These are phyloP conservation scores for Elysia chlorotica DNA, from an alignment of 1,140 invertebrate genomes.

Conservation along the genomic window DNA sequence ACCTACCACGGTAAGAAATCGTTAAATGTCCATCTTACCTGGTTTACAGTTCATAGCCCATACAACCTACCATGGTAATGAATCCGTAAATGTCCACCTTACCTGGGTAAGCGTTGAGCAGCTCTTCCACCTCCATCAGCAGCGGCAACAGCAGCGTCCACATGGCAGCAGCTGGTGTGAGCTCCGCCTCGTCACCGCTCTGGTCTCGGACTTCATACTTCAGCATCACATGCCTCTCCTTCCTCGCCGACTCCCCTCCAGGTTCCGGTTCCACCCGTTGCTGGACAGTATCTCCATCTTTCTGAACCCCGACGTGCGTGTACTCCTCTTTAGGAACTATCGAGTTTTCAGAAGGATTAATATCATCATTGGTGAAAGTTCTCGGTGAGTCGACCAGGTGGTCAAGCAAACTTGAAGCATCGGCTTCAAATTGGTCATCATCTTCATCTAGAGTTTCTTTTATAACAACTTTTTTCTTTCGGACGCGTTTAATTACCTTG, in stretches of 20 bases:
- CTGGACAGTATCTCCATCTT: too few species aligned
- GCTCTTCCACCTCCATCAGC: slow-evolving; percentile 50
- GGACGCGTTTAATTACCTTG: too few species aligned
- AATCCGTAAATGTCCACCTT: background rate
- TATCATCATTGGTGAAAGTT: too few species aligned
- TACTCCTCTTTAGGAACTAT: too few species aligned
- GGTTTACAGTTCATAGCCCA: background rate
- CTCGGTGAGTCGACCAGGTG: too few species aligned
- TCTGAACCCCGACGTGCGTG: background rate
- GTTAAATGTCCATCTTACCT: background rate
- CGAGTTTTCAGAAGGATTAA: too few species aligned
- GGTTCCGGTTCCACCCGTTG: background rate
- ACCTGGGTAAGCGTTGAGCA: slow-evolving; percentile 50
- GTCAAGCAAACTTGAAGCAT: background rate
- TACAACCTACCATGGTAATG: background rate
- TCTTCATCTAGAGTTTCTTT: too few species aligned
- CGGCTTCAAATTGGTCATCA: background rate
- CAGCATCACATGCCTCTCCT: slow-evolving; percentile 30
- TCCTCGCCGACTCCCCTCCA: slow-evolving; percentile 2
- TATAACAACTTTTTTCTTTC: too few species aligned
- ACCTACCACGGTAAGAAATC: background rate
- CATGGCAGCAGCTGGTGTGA: slow-evolving; percentile 39
- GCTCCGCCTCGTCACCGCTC: slow-evolving; percentile 32
- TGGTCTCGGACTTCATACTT: slow-evolving; percentile 45
- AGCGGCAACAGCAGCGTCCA: slow-evolving; percentile 51